Evolutionary conservation across 2,888 invertebrate species (phyloP), one percentile per base, ranked within the genome.

Genomic region (Xylota segnis): DNA sequence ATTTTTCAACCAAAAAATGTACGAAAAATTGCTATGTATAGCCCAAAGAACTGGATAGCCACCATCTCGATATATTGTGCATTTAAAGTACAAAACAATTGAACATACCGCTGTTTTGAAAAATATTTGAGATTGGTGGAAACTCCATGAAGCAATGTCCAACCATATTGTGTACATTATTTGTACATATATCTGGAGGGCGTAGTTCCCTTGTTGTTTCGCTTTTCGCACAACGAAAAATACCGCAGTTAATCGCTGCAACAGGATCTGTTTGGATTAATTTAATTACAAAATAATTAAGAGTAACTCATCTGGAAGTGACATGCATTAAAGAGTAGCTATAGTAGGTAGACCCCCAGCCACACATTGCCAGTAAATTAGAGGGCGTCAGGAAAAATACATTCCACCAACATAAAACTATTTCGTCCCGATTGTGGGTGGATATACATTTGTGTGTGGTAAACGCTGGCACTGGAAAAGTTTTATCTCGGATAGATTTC

Each of bases 201-300:
- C n/a, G 16, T 4, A 56, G 34, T 56, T 37, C 12, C 34, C 34
- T 5, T 32, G 34, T 34, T 0, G 32, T 16, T 16, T 16, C n/a
- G 10, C 18, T 37, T 34, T 58, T 18, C 16, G 1, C 43, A 6
- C 5, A 43, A 23, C 14, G 12, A 14, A 43, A 43, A 40, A 43
- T 14, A 9, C 14, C 12, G 10, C 14, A 29, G 14, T 29, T n/a
- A 63, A 45, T 61, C 5, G 12, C 37, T 40, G 7, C 9, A n/a
- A 10, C 29, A 29, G 29, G 45, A 29, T 45, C 32, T 16, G 14
- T 45, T 29, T 0, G 10, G 16, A 29, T 45, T 45, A 63, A 63
- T 63, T 63, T 45, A 63, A 63, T 63, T 63, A 43, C 29, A 29
- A 63, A 32, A 45, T 63, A 63, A 63, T 63, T 63, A 63, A 45